A percentile compares a stretch with the other conserved stretches of the same genome.
phyloP scores from a whole-genome alignment of 2,113 vertebrate species.

The Poeciliopsis retropinna region DNA sequence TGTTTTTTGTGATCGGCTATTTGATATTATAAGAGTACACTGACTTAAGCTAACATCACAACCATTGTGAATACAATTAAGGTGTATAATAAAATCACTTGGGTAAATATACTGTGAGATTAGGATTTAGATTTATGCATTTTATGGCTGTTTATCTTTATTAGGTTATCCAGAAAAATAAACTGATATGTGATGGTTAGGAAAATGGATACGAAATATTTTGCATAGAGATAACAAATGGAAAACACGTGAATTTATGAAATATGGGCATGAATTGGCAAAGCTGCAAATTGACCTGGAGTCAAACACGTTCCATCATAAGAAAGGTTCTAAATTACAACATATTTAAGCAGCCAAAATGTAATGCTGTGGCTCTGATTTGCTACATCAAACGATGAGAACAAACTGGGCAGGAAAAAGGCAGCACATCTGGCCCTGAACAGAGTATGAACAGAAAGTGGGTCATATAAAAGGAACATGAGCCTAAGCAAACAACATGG shows the following conservation, averaged over 20 bases:
- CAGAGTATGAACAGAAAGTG: not conserved
- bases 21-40: too few species aligned
- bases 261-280: not conserved
- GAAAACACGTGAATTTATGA: not conserved
- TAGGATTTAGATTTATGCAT: too few species aligned
- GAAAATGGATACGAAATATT: too few species aligned
- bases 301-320: not conserved
- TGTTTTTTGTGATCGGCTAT: too few species aligned
- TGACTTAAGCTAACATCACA: too few species aligned
- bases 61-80: too few species aligned
- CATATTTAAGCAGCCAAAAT: not conserved
- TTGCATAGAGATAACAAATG: too few species aligned
- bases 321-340: not conserved
- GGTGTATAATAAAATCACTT: too few species aligned
- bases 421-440: not conserved
- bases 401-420: not conserved
- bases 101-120: too few species aligned
- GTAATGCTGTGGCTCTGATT: not conserved
- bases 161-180: too few species aligned
- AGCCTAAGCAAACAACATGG: not conserved
- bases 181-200: too few species aligned
- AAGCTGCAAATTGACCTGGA: not conserved
- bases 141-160: too few species aligned
- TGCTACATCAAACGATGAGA: not conserved
- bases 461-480: not conserved